These are phyloP conservation scores for Mamestra configurata DNA, from an alignment of 1,140 invertebrate genomes.

Conservation along the genomic window DNA sequence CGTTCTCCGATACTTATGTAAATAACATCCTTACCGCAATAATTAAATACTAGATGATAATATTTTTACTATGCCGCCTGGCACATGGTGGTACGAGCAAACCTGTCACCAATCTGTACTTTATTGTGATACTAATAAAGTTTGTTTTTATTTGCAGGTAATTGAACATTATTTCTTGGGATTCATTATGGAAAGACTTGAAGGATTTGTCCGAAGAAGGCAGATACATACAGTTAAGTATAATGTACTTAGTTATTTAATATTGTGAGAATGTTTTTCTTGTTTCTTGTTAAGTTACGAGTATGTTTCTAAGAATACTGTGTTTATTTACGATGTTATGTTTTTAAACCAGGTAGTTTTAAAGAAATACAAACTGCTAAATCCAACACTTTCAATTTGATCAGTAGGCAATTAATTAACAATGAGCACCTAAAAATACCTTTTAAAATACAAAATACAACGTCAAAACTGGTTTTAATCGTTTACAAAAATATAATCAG, in stretches of 20 bases:
- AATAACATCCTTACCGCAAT: background rate
- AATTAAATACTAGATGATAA: constrained; percentile 39
- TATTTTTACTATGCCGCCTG: constrained; percentile 9
- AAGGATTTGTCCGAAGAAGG: constrained; percentile 9
- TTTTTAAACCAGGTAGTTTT: too few relatives aligned
- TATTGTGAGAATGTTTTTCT: background rate
- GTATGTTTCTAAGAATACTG: too few relatives aligned
- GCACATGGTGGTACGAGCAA: constrained; percentile 8
- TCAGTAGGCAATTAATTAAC: too few relatives aligned
- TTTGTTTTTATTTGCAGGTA: constrained; percentile 43
- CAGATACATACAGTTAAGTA: background rate
- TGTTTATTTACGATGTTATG: too few relatives aligned
- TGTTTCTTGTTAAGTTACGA: background rate
- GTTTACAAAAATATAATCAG: too few relatives aligned
- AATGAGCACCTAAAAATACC: too few relatives aligned
- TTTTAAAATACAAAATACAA: too few relatives aligned
- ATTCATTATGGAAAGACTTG: background rate
- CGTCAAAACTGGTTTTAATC: background rate
- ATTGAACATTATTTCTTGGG: constrained; percentile 2
- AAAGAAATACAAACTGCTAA: too few relatives aligned
- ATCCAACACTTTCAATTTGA: too few relatives aligned
- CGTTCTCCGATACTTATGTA: background rate
- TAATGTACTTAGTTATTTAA: background rate
- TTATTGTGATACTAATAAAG: background rate
- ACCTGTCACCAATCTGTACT: background rate